Base-by-base conservation (phyloP, 1,140 invertebrate genomes). In the Drosophila sp. region DNA sequence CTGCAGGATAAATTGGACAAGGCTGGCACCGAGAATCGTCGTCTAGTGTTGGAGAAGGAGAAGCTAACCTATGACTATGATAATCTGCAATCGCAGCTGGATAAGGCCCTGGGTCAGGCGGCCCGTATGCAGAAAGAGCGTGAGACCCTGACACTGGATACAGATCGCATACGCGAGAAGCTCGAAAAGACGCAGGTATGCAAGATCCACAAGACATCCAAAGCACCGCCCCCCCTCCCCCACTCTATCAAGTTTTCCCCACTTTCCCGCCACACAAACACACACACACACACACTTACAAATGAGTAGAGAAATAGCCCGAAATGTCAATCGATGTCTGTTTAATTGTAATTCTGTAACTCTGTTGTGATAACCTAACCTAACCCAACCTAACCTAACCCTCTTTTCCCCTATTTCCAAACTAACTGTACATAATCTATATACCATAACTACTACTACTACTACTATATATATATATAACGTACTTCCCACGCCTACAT, bases 31-130 rank as follows among this genome's bases (percentile, higher is more conserved):
- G 97, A 98, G 94, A 94, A 96, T 54, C 94, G 97, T 90, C 96
- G 96, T 92, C 96, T 97, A 84, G 96, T 97, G 94, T 95, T 97
- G 85, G 97, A 98, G 90, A 96, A 96, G 72, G 97, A 98, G 93
- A 98, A 98, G 91, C 94, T 96, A 67, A 95, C 94, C 60, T 98
- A 97, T 91, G 97, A 98, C 91, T 97, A 96, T 90, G 97, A 98
- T 72, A 97, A 97, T 81, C 93, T 97, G 67, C 97, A 98, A 92
- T 96, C 96, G 60, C 97, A 98, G 92, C 93, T 98, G 90, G 97
- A 98, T 92, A 98, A 98, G 93, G 95, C 96, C 17, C 93, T 97
- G 27, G 97, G 96, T 4, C 97, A 98, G 91, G 95, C 96, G 30
- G 95, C 96, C 11, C 93, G 97, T 50, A 94, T 98, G 80, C 97